phyloP scores from a whole-genome alignment of 2,888 invertebrate species.

The Druceiella hillmani region DNA sequence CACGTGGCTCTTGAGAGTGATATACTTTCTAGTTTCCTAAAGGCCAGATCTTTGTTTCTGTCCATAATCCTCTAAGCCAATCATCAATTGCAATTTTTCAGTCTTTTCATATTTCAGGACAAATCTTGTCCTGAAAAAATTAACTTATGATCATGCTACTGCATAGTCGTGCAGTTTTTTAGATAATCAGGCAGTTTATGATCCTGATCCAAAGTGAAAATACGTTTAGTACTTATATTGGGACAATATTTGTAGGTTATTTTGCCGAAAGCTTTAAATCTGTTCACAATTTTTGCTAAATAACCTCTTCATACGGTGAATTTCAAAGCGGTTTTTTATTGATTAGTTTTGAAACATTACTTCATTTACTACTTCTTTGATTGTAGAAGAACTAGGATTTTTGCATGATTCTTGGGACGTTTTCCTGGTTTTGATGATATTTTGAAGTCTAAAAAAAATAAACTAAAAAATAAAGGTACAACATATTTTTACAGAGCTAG shows the following conservation, averaged over 20 bases:
- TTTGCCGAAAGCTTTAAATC: constrained; percentile 5
- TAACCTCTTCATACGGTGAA: constrained; percentile 12
- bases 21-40: constrained; percentile 3
- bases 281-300: constrained; percentile 13
- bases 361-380: constrained; percentile 12
- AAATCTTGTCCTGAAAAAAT: constrained; percentile 9
- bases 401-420: no score
- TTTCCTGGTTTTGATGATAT: no score
- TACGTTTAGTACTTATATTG: constrained; percentile 15
- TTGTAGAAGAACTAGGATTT: no score
- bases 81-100: constrained; percentile 8
- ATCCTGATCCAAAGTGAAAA: constrained; percentile 13
- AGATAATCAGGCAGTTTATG: constrained; percentile 10
- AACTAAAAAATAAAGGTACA: no score
- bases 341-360: constrained; percentile 10
- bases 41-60: neutral
- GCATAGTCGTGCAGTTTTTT: constrained; percentile 13
- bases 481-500: no score
- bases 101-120: constrained; percentile 9
- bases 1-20: no score
- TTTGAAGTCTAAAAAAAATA: no score
- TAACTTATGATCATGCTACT: no score
- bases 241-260: constrained; percentile 2
- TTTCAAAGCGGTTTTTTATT: constrained; percentile 11
- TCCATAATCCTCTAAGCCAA: constrained; percentile 8